Conservation (phyloP, 2,797 vertebrate species). For the Rallus crepitans region DNA sequence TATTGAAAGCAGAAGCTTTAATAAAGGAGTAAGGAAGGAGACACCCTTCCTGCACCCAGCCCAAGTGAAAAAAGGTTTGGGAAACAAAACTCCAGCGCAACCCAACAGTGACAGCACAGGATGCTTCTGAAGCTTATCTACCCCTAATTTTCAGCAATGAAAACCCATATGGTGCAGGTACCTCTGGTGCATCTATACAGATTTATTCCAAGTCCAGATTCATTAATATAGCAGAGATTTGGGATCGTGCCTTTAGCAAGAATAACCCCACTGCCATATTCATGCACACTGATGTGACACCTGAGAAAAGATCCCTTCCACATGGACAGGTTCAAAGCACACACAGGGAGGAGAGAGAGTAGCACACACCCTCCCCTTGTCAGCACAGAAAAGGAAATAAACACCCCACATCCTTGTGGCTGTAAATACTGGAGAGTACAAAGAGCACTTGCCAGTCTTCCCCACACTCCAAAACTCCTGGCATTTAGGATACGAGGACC, state of each 20-base stretch:
- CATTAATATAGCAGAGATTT: not conserved
- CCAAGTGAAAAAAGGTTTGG: not conserved
- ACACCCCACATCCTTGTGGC: not conserved
- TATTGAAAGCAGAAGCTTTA: not conserved
- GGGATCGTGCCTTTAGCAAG: not conserved
- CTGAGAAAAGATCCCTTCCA: not conserved
- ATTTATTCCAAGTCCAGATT: not conserved
- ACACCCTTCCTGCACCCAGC: not conserved
- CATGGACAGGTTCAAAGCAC: not conserved
- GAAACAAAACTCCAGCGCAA: not conserved
- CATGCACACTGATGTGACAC: not conserved
- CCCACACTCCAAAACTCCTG: not conserved
- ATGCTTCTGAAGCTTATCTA: not conserved
- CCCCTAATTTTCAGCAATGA: rapidly evolving
- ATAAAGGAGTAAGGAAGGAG: not conserved
- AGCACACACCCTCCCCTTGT: not conserved
- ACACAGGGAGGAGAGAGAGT: not conserved
- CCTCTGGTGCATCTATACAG: not conserved
- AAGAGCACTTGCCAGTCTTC: not conserved
- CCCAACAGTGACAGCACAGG: not conserved
- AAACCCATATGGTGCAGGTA: not conserved
- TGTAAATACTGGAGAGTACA: not conserved
- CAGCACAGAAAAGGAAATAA: not conserved
- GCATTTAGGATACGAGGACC: not conserved
- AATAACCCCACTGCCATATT: not conserved